These are phyloP conservation scores for Propithecus perrieri DNA, from an alignment of 2,797 vertebrate species.

Conservation along the genomic window DNA sequence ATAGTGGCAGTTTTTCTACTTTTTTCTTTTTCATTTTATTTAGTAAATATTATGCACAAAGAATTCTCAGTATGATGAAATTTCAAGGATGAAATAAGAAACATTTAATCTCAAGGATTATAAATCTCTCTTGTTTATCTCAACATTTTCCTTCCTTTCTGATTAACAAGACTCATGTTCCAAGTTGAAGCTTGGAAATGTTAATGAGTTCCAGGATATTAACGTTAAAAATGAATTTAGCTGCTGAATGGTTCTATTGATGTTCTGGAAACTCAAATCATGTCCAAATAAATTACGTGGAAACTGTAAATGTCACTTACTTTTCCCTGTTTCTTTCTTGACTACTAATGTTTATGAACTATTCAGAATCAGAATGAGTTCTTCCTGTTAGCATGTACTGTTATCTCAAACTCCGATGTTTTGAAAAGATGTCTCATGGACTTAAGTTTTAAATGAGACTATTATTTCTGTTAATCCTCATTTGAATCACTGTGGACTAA, in stretches of 20 bases:
- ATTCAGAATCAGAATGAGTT: background rate
- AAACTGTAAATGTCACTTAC: background rate
- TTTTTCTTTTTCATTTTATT: background rate
- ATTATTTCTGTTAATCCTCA: constrained; percentile 24
- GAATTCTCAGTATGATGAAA: background rate
- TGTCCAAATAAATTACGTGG: constrained; percentile 27
- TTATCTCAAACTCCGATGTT: constrained; percentile 11
- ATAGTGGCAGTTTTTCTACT: background rate
- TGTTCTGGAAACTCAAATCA: constrained; percentile 50
- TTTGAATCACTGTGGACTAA: background rate
- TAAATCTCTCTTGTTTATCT: background rate
- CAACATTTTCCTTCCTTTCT: constrained; percentile 12
- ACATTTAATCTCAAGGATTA: background rate
- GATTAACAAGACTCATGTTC: background rate
- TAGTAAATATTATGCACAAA: background rate
- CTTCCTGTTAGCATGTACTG: background rate
- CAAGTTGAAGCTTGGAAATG: background rate
- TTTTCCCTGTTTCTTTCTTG: constrained; percentile 34
- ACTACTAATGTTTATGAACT: background rate
- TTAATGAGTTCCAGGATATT: background rate
- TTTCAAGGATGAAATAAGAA: background rate
- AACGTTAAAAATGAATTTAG: constrained; percentile 31
- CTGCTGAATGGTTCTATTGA: constrained; percentile 13
- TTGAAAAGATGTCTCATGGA: constrained; percentile 40
- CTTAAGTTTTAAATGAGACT: constrained; percentile 14